phyloP scores from a whole-genome alignment of 1,140 invertebrate species.

The Leucophenga varia region DNA sequence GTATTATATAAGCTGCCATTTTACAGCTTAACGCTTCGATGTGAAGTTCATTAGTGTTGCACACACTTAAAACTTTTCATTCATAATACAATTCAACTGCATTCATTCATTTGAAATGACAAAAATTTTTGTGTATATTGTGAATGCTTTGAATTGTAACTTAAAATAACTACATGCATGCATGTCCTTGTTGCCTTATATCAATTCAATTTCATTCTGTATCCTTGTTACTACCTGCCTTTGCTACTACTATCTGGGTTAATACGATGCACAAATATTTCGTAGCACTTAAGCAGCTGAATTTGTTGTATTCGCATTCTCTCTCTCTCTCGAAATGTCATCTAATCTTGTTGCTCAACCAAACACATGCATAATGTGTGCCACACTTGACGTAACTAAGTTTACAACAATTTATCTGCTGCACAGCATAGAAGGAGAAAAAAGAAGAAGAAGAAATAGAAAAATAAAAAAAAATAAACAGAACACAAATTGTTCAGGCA shows the following conservation, averaged over 20 bases:
- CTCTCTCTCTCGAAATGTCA: slow-evolving; percentile 7
- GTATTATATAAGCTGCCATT: too few relatives aligned
- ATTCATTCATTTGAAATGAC: too few relatives aligned
- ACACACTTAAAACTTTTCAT: slow-evolving; percentile 23
- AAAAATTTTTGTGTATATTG: too few relatives aligned
- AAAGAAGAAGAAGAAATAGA: background rate
- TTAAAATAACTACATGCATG: too few relatives aligned
- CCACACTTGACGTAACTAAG: background rate
- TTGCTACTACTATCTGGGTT: slow-evolving; percentile 27
- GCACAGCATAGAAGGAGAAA: slow-evolving; percentile 21
- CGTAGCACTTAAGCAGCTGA: slow-evolving; percentile 33
- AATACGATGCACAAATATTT: slow-evolving; percentile 39
- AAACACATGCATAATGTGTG: background rate
- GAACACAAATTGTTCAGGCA: slow-evolving; percentile 13
- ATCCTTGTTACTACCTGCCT: background rate
- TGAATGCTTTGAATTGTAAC: too few relatives aligned
- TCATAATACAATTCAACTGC: too few relatives aligned
- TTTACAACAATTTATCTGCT: slow-evolving; percentile 34
- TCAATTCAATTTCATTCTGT: too few relatives aligned
- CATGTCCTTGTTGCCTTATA: too few relatives aligned
- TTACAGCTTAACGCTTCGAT: slow-evolving; percentile 10
- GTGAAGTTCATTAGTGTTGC: slow-evolving; percentile 32
- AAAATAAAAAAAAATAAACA: background rate
- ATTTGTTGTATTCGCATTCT: slow-evolving; percentile 19
- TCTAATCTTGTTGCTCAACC: background rate